Evolutionary conservation across 1,140 invertebrate genomes (phyloP).

Genomic region (Adoxophyes honmai): DNA sequence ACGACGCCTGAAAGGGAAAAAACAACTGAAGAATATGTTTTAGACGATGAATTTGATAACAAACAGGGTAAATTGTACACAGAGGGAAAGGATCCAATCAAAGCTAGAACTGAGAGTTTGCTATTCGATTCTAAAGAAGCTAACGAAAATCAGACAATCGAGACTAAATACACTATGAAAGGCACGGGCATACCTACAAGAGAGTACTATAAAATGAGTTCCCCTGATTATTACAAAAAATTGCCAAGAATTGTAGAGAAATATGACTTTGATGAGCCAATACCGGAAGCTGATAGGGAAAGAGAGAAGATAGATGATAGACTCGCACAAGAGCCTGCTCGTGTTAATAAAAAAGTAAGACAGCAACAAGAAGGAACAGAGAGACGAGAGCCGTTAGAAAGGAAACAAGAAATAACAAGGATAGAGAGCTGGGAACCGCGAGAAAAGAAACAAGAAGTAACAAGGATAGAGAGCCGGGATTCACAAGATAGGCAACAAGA

Average conservation of each 20-base stretch:
- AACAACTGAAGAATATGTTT: neutral
- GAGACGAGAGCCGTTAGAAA: too few relatives aligned
- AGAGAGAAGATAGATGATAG: slow-evolving; percentile 33
- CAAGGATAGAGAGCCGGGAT: too few relatives aligned
- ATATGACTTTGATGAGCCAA: slow-evolving; percentile 54
- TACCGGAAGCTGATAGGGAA: slow-evolving; percentile 52
- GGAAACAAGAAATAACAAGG: too few relatives aligned
- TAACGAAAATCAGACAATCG: neutral
- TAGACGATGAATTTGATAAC: neutral
- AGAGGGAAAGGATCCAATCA: slow-evolving; percentile 23
- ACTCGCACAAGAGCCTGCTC: slow-evolving; percentile 36
- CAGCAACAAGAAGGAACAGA: neutral
- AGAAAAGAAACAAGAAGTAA: too few relatives aligned
- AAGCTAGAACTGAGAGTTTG: slow-evolving; percentile 36
- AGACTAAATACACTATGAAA: slow-evolving; percentile 11
- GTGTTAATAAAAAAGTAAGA: slow-evolving; percentile 41
- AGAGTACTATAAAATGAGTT: slow-evolving; percentile 35
- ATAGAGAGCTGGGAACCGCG: too few relatives aligned
- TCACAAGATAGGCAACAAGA: too few relatives aligned
- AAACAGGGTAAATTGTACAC: slow-evolving; percentile 10
- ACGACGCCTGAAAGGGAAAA: neutral
- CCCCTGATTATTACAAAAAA: slow-evolving; percentile 46
- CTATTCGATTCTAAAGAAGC: slow-evolving; percentile 22
- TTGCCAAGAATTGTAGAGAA: slow-evolving; percentile 43
- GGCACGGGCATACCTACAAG: slow-evolving; percentile 43